Evolutionary conservation across 2,888 invertebrate species (phyloP).

Genomic region (Oxystoma pomonae): DNA sequence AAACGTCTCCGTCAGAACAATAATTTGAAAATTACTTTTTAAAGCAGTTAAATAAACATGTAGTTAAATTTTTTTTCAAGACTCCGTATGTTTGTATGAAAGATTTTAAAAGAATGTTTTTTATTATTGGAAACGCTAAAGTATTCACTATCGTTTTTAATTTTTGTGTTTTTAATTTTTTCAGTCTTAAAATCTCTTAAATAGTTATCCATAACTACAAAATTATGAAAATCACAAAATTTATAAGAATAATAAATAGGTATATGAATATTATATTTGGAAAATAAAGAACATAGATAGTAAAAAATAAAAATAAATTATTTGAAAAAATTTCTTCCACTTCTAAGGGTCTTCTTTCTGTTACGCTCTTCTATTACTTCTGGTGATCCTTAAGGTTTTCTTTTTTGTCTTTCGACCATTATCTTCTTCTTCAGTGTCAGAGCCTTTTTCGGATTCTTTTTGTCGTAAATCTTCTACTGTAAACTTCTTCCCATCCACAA

Average conservation of each 20-base stretch:
- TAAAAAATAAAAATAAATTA: neutral
- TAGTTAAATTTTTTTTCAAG: neutral
- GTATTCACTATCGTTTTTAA: neutral
- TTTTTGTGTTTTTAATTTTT: neutral
- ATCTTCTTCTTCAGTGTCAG: neutral
- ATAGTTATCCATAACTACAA: neutral
- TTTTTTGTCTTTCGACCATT: neutral
- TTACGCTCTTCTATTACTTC: neutral
- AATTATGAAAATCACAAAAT: no score
- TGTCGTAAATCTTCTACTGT: neutral
- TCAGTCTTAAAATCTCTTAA: neutral
- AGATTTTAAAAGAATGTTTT: neutral
- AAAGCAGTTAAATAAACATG: neutral
- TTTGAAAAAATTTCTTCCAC: neutral
- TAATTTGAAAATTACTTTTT: constrained; percentile 1
- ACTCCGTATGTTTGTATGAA: constrained; percentile 1
- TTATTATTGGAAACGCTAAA: neutral
- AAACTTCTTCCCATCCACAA: constrained; percentile 8
- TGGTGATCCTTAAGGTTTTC: constrained; percentile 1
- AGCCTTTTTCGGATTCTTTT: neutral
- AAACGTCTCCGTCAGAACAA: constrained; percentile 6
- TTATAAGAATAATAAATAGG: neutral
- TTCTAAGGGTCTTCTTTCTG: neutral
- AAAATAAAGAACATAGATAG: neutral
- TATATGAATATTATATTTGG: neutral